phyloP scores from a whole-genome alignment of 2,113 vertebrate species.

The Heterochromis multidens region DNA sequence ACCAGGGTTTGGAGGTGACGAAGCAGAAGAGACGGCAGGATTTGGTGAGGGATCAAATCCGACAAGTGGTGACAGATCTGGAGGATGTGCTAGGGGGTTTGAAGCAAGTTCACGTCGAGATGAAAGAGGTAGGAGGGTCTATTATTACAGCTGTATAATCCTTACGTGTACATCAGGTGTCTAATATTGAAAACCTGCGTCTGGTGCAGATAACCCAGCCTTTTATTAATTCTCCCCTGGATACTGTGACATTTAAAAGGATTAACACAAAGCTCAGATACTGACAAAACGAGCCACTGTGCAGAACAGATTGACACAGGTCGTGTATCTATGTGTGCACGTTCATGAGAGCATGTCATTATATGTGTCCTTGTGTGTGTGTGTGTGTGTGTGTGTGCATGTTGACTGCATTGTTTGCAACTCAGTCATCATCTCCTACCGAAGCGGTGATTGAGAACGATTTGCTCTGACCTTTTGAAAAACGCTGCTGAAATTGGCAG shows the following conservation, averaged over 20 bases:
- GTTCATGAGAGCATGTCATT: not conserved
- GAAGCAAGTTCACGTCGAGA: constrained; percentile 80
- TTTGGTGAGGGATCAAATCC: constrained; percentile 73
- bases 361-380: not conserved
- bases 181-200: not conserved
- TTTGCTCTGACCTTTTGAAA: constrained; percentile 59
- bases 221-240: not conserved
- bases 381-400: not conserved
- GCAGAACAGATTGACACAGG: constrained; percentile 3
- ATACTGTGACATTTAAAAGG: constrained; percentile 36
- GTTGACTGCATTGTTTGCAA: constrained; percentile 48
- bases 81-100: constrained; percentile 78
- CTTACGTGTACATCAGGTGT: constrained; percentile 4
- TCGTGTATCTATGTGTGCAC: not conserved
- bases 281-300: not conserved
- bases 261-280: not conserved
- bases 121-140: constrained; percentile 77
- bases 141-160: constrained; percentile 20
- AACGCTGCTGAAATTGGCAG: constrained; percentile 35
- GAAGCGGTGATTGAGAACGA: constrained; percentile 26
- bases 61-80: constrained; percentile 77
- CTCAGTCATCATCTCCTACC: constrained; percentile 33
- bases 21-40: constrained; percentile 54
- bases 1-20: not conserved
- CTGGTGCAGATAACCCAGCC: not conserved